Evolutionary conservation across 2,888 invertebrate genomes (phyloP).

Genomic region (Andrena haemorrhoa): DNA sequence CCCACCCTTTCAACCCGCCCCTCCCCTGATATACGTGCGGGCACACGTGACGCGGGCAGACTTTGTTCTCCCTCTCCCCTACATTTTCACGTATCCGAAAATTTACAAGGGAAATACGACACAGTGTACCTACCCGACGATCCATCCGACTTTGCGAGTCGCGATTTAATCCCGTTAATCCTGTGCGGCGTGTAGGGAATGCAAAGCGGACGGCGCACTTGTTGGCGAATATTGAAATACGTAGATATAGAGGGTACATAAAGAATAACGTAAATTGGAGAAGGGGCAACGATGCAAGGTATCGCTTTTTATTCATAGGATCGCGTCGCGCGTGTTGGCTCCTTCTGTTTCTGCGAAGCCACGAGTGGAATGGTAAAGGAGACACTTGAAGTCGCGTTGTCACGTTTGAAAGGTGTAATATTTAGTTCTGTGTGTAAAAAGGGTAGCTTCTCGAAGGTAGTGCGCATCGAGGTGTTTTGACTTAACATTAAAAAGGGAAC

Average conservation of each 20-base stretch:
- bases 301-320: too few relatives aligned
- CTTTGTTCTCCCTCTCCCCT: conserved; percentile 20
- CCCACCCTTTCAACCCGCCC: background rate
- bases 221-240: conserved; percentile 18
- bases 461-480: too few relatives aligned
- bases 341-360: too few relatives aligned
- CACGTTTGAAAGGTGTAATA: too few relatives aligned
- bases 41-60: background rate
- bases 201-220: conserved; percentile 35
- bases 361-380: too few relatives aligned
- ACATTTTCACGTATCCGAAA: conserved; percentile 41
- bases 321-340: too few relatives aligned
- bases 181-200: conserved; percentile 12
- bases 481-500: too few relatives aligned
- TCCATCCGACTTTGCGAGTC: conserved; percentile 45
- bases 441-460: too few relatives aligned
- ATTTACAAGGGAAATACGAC: conserved; percentile 47
- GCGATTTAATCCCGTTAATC: conserved; percentile 49
- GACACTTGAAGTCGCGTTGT: too few relatives aligned
- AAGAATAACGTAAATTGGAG: too few relatives aligned
- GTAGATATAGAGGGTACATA: background rate
- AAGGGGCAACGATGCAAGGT: too few relatives aligned
- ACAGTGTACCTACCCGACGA: conserved; percentile 4
- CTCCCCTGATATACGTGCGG: background rate
- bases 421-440: too few relatives aligned